These are phyloP conservation scores for Drosophila conformis DNA, from an alignment of 2,888 invertebrate genomes.

Conservation along the genomic window DNA sequence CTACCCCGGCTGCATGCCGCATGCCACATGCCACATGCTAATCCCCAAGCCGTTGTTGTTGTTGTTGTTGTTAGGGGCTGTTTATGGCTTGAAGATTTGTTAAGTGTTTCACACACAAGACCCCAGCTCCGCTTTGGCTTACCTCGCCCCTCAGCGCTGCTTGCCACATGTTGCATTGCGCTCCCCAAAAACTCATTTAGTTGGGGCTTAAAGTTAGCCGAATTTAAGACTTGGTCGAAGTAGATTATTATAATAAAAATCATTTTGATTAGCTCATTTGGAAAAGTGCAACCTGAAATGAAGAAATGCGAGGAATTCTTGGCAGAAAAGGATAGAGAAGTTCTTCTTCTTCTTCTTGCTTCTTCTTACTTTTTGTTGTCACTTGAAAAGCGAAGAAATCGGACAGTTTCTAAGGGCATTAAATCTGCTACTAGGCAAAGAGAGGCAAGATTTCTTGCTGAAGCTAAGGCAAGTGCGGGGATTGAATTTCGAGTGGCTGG, in stretches of 20 bases:
- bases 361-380: background rate
- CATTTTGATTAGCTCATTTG: background rate
- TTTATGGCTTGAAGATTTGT: conserved; percentile 63
- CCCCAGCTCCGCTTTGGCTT: background rate
- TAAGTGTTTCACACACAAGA: conserved; percentile 48
- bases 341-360: background rate
- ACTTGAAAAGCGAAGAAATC: background rate
- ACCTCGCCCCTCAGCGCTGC: conserved; percentile 20
- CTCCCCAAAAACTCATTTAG: background rate
- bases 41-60: conserved; percentile 28
- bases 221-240: conserved; percentile 2
- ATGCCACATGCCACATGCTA: conserved; percentile 30
- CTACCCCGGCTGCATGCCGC: conserved; percentile 3
- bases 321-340: rapidly evolving
- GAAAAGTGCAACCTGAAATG: background rate
- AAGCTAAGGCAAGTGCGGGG: conserved; percentile 29
- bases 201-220: conserved; percentile 10
- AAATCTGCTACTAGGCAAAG: background rate
- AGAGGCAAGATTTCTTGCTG: background rate
- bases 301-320: background rate
- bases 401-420: background rate
- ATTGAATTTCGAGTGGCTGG: background rate
- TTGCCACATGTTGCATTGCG: conserved; percentile 26
- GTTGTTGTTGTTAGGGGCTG: conserved; percentile 32
- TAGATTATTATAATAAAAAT: background rate